These are phyloP conservation scores for Gallinago paraguaiae DNA, from an alignment of 2,113 vertebrate species.

Conservation along the genomic window DNA sequence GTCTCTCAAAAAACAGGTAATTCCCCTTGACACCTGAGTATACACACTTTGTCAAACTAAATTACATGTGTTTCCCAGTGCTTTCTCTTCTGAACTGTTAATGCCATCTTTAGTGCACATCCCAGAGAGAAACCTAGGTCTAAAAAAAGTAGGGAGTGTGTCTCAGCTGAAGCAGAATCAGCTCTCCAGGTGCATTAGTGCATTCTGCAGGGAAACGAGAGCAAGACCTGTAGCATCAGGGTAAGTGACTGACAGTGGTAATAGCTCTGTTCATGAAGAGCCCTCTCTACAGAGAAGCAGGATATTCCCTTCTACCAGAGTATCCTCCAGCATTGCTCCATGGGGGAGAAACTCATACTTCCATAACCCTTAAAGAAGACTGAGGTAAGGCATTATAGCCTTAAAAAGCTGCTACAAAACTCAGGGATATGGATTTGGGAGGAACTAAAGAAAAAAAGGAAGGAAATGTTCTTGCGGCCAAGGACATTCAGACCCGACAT, in stretches of 20 bases:
- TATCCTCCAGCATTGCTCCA: background rate
- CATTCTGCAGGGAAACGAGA: background rate
- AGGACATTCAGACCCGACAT: background rate
- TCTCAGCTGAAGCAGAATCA: background rate
- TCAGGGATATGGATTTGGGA: background rate
- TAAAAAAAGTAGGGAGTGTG: background rate
- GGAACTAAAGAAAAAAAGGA: background rate
- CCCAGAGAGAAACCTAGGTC: background rate
- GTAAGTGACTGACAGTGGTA: background rate
- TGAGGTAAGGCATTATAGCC: background rate
- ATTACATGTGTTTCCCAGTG: background rate
- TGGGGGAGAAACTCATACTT: background rate
- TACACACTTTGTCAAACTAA: background rate
- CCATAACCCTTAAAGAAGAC: background rate
- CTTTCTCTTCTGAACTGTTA: background rate
- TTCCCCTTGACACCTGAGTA: background rate
- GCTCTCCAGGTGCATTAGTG: background rate
- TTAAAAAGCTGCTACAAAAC: background rate
- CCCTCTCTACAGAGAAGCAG: background rate
- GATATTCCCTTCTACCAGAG: background rate
- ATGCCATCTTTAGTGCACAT: background rate
- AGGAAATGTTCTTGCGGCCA: background rate
- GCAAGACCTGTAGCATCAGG: background rate
- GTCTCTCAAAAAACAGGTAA: background rate
- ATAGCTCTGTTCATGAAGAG: background rate